Evolutionary conservation across 2,888 invertebrate species (phyloP), one percentile per base, ranked within the genome.

Genomic region (Crioceris asparagi): DNA sequence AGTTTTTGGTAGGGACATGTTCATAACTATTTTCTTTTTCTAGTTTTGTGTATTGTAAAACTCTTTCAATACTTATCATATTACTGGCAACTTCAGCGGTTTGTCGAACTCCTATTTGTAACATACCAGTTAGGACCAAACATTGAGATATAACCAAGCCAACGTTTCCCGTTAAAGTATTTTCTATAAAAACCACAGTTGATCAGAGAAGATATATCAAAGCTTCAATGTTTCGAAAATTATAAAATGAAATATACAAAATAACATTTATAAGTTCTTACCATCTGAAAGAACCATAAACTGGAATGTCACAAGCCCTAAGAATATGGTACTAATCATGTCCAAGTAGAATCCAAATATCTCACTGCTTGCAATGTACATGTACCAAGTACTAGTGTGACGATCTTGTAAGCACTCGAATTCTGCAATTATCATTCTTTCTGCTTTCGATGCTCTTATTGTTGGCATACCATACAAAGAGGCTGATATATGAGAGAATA

Each of bases 401-500:
- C 74, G 65, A 57, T 72, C 80, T 66, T 84, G 83, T 46, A 79
- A 71, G 16, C 61, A 59, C 54, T 86, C 85, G 49, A 86, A 86
- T 52, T 84, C 83, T 50, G 74, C 70, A 31, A 75, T 73, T 34
- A 92, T 75, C 51, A 80, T 70, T 42, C 76, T 68, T 60, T 85
- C 75, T 2, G 82, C 78, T 14, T 74, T 71, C 2, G 80, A 77
- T 1, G 90, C 82, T 40, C 94, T 72, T 43, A 94, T 90, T 0
- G 90, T 90, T 27, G 83, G 77, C 17, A 94, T 72, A 2, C 93
- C 94, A 41, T 81, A 75, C 6, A 94, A 67, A 0, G 87, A 80
- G 0, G 90, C 81, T n/a, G 83, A 81, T 49, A 92, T 75, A 59
- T 92, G 90, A 0, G 88, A 84, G 61, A 90, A 91, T 0, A 93